phyloP scores from a whole-genome alignment of 2,888 invertebrate genomes.

The Urechis unicinctus region DNA sequence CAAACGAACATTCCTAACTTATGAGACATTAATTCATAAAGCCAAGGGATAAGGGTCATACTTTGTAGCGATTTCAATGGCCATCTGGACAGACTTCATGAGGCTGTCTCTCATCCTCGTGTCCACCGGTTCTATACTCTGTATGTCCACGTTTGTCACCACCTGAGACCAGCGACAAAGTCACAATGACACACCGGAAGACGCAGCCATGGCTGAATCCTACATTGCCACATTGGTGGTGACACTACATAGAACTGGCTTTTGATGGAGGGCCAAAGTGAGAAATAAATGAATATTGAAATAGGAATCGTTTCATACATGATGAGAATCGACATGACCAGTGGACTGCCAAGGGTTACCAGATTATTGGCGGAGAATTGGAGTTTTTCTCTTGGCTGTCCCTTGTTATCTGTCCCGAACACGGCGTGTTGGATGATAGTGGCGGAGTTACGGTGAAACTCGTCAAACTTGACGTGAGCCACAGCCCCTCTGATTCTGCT shows the following conservation, averaged over 20 bases:
- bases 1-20: not conserved
- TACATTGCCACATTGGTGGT: no score
- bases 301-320: no score
- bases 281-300: no score
- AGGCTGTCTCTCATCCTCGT: conserved; percentile 51
- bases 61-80: conserved; percentile 48
- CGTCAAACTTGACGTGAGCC: conserved; percentile 38
- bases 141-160: conserved; percentile 51
- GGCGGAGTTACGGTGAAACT: conserved; percentile 40
- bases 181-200: not conserved
- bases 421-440: conserved; percentile 38
- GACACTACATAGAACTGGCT: no score
- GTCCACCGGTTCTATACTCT: conserved; percentile 54
- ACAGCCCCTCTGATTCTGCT: conserved; percentile 37
- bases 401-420: conserved; percentile 26
- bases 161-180: conserved; percentile 22
- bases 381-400: conserved; percentile 5
- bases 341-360: no score
- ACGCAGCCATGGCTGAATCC: no score
- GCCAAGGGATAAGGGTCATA: no score
- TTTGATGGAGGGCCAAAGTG: no score
- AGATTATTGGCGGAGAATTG: conserved; percentile 11
- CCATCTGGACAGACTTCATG: conserved; percentile 51
- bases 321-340: no score
- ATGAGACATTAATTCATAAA: no score